Evolutionary conservation across 2,888 invertebrate species (phyloP).

Genomic region (Ophion obscuratus): DNA sequence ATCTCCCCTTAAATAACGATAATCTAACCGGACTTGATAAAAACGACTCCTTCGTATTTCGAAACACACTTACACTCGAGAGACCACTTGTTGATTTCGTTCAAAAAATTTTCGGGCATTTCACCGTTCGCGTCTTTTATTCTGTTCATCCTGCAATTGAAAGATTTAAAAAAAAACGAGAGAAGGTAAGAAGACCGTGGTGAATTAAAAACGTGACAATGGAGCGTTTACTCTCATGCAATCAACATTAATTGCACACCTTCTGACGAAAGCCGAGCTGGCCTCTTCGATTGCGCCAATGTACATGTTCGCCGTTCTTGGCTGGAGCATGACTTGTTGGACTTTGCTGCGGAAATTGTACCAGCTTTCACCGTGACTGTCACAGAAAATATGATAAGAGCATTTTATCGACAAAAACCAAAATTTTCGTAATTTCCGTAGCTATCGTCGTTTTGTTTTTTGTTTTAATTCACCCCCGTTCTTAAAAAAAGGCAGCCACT

Average conservation of each 20-base stretch:
- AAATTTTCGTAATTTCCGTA: too few relatives aligned
- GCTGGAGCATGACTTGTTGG: constrained; percentile 91
- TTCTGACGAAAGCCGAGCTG: constrained; percentile 88
- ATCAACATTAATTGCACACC: constrained; percentile 83
- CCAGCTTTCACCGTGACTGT: constrained; percentile 93
- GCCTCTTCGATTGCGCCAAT: constrained; percentile 89
- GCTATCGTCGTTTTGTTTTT: too few relatives aligned
- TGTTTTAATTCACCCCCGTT: too few relatives aligned
- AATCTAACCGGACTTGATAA: too few relatives aligned
- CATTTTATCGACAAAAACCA: too few relatives aligned
- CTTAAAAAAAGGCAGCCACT: too few relatives aligned
- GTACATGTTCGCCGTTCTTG: constrained; percentile 90
- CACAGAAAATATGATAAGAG: constrained; percentile 66
- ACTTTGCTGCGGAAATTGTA: constrained; percentile 91
- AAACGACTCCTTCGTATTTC: background rate
- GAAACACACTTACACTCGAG: constrained; percentile 88
- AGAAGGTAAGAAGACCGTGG: background rate
- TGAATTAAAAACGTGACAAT: constrained; percentile 2
- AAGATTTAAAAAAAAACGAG: background rate
- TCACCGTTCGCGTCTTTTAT: constrained; percentile 86
- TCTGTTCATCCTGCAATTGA: constrained; percentile 85
- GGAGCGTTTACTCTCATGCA: constrained; percentile 34
- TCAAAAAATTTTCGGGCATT: constrained; percentile 88
- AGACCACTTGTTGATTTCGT: constrained; percentile 92
- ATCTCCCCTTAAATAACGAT: too few relatives aligned